Evolutionary conservation across 2,797 vertebrate species (phyloP).

Genomic region (Todus mexicanus): DNA sequence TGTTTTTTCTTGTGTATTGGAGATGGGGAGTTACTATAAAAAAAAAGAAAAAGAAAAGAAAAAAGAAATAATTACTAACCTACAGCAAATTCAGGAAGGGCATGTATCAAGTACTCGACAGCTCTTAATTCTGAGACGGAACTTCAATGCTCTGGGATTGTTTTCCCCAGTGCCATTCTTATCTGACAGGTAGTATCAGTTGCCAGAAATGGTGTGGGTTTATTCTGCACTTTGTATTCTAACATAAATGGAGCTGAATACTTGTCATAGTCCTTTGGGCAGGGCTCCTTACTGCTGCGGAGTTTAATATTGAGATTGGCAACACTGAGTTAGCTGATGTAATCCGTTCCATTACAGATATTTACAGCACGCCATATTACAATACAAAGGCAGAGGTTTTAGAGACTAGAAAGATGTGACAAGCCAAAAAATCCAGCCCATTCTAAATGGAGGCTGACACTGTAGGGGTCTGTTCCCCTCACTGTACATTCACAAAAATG

Average conservation of each 20-base stretch:
- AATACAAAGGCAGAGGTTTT: slow-evolving; percentile 25
- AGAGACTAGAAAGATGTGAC: slow-evolving; percentile 2
- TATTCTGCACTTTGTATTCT: slow-evolving; percentile 43
- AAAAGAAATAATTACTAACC: neutral
- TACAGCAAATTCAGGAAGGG: slow-evolving; percentile 5
- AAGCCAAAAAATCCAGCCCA: slow-evolving; percentile 15
- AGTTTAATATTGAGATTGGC: slow-evolving; percentile 50
- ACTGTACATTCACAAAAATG: neutral
- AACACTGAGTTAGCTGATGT: slow-evolving; percentile 53
- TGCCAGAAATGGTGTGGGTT: slow-evolving; percentile 47
- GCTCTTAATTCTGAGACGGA: slow-evolving; percentile 19
- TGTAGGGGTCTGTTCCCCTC: neutral
- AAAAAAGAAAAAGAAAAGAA: neutral
- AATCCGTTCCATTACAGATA: slow-evolving; percentile 65
- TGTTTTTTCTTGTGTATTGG: neutral
- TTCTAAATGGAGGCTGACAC: neutral
- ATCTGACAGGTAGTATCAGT: slow-evolving; percentile 43
- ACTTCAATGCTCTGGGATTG: neutral
- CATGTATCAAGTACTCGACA: neutral
- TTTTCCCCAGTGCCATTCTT: slow-evolving; percentile 49
- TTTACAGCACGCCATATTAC: neutral
- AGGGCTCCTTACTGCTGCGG: slow-evolving; percentile 41
- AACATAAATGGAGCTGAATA: slow-evolving; percentile 49
- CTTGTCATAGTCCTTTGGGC: slow-evolving; percentile 60
- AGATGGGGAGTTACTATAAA: neutral